Conservation (phyloP, 2,797 vertebrate species). For the Acrossocheilus wenchowensis region DNA sequence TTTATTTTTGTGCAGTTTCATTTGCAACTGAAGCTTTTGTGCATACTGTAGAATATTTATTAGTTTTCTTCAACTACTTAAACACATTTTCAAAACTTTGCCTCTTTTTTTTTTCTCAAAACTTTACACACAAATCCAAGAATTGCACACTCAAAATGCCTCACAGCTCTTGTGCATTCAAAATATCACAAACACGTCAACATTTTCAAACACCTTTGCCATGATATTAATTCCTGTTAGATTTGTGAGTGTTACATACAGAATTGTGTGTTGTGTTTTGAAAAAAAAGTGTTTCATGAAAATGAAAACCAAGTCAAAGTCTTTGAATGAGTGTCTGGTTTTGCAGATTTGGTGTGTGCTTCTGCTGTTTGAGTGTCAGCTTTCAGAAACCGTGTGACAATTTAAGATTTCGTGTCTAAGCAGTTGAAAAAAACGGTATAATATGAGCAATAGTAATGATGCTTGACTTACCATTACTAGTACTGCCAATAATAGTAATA, state of each 20-base stretch:
- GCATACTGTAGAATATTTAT: not conserved
- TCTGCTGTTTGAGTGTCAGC: too few relatives aligned
- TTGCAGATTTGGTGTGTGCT: too few relatives aligned
- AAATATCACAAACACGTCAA: not conserved
- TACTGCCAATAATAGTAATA: not conserved
- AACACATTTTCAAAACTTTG: too few relatives aligned
- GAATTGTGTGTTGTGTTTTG: not conserved
- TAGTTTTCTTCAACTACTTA: too few relatives aligned
- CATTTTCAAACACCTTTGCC: too few relatives aligned
- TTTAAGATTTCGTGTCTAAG: too few relatives aligned
- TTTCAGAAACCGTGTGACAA: too few relatives aligned
- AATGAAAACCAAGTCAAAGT: too few relatives aligned
- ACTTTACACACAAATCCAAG: not conserved
- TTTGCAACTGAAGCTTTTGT: not conserved
- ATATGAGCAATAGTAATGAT: not conserved
- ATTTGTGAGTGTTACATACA: not conserved
- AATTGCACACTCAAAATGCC: not conserved
- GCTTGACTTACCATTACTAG: not conserved
- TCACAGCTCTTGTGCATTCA: not conserved
- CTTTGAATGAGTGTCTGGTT: not conserved
- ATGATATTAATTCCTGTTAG: too few relatives aligned
- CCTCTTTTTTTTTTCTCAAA: not conserved
- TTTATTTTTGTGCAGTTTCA: not conserved
- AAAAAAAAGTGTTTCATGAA: not conserved
- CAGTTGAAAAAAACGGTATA: too few relatives aligned